These are phyloP conservation scores for Festucalex cinctus DNA, from an alignment of 2,113 vertebrate genomes.

Conservation along the genomic window DNA sequence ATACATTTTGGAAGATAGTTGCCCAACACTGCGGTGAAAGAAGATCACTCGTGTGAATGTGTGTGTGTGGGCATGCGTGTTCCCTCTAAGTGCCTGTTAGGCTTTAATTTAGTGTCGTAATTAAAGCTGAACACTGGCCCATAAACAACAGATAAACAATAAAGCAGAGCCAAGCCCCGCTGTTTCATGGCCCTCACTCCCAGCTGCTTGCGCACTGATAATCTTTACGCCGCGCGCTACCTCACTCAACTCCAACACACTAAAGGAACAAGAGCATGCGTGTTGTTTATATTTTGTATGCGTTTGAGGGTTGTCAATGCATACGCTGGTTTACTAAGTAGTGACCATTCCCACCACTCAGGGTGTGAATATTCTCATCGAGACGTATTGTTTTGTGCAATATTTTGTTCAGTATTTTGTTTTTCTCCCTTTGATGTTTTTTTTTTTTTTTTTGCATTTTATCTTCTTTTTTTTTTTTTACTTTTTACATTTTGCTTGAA, in stretches of 20 bases:
- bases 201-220: slow-evolving; percentile 94
- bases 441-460: too few relatives aligned
- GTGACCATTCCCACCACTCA: neutral
- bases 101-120: slow-evolving; percentile 99
- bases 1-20: neutral
- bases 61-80: slow-evolving; percentile 58
- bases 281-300: neutral
- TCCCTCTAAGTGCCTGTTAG: slow-evolving; percentile 95
- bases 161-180: slow-evolving; percentile 90
- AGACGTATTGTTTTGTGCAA: neutral
- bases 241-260: slow-evolving; percentile 65
- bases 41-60: slow-evolving; percentile 30
- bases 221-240: slow-evolving; percentile 82
- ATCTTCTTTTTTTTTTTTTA: too few relatives aligned
- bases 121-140: slow-evolving; percentile 99
- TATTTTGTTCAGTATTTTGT: neutral
- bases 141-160: slow-evolving; percentile 99
- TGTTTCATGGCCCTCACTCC: slow-evolving; percentile 95
- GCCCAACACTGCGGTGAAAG: neutral
- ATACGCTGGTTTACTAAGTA: neutral
- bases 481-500: too few relatives aligned
- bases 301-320: slow-evolving; percentile 20
- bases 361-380: neutral
- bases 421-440: neutral
- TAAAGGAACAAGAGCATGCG: slow-evolving; percentile 60